A percentile compares a stretch with the other conserved stretches of the same genome.
phyloP scores from a whole-genome alignment of 1,140 invertebrate genomes.

The Drosophila teissieri region DNA sequence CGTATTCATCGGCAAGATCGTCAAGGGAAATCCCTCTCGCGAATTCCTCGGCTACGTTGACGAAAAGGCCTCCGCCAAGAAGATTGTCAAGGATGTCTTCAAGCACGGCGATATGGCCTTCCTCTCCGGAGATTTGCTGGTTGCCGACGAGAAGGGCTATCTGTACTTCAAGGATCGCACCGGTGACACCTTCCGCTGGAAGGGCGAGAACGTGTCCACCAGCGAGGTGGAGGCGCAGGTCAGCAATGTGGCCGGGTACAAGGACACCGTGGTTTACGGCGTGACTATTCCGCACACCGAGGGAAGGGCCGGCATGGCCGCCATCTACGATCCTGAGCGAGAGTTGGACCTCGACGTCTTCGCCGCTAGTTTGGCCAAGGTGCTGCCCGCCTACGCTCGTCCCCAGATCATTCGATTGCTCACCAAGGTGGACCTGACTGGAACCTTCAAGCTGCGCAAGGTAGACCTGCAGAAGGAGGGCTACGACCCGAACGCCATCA shows the following conservation, averaged over 20 bases:
- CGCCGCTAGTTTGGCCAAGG: conserved; percentile 88
- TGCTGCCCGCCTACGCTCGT: conserved; percentile 93
- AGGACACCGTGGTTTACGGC: conserved; percentile 96
- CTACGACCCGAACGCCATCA: conserved; percentile 92
- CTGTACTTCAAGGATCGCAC: conserved; percentile 98
- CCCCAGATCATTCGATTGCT: conserved; percentile 95
- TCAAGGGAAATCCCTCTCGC: conserved; percentile 91
- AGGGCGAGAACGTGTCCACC: conserved; percentile 99
- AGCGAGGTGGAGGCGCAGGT: conserved; percentile 97
- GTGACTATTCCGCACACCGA: conserved; percentile 92
- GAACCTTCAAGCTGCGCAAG: conserved; percentile 98
- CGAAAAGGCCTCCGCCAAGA: conserved; percentile 95
- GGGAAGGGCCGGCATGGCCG: conserved; percentile 97
- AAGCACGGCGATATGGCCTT: conserved; percentile 95
- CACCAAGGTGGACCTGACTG: conserved; percentile 93
- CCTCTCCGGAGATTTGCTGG: conserved; percentile 96
- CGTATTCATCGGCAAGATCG: conserved; percentile 98
- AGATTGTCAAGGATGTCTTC: conserved; percentile 96
- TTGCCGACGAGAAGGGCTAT: conserved; percentile 96
- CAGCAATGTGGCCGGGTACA: conserved; percentile 93
- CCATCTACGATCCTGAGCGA: conserved; percentile 92
- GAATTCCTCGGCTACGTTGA: conserved; percentile 97
- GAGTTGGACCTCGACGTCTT: conserved; percentile 89
- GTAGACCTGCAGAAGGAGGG: conserved; percentile 95
- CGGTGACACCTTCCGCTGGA: conserved; percentile 98